Evolutionary conservation across 2,888 invertebrate genomes (phyloP).

Genomic region (Apamea crenata): DNA sequence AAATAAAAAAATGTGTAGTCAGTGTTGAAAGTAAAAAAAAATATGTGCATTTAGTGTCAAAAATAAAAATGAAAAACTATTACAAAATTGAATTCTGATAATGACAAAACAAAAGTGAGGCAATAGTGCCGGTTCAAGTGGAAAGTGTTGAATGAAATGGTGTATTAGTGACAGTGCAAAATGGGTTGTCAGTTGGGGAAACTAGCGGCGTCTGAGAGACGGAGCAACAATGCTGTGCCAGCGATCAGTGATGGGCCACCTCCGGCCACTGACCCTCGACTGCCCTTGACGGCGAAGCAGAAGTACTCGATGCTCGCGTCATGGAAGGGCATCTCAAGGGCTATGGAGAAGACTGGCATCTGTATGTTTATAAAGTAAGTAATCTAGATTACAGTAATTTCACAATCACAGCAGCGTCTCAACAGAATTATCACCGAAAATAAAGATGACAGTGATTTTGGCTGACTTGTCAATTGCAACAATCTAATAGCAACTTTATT

Average conservation of each 20-base stretch:
- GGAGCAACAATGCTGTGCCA: slow-evolving; percentile 84
- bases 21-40: slow-evolving; percentile 19
- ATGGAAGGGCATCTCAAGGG: slow-evolving; percentile 97
- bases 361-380: slow-evolving; percentile 98
- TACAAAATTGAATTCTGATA: slow-evolving; percentile 32
- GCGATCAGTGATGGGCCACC: slow-evolving; percentile 91
- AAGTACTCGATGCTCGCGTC: slow-evolving; percentile 97
- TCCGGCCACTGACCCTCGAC: slow-evolving; percentile 93
- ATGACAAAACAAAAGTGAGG: slow-evolving; percentile 47
- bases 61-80: slow-evolving; percentile 36
- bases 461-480: not conserved
- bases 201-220: slow-evolving; percentile 91
- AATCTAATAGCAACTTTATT: not conserved
- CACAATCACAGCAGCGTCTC: not conserved
- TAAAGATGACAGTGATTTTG: not conserved
- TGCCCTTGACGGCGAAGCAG: slow-evolving; percentile 96
- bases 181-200: slow-evolving; percentile 96
- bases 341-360: slow-evolving; percentile 96
- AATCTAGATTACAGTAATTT: not conserved
- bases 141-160: slow-evolving; percentile 58
- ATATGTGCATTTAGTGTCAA: slow-evolving; percentile 39
- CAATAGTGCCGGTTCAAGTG: slow-evolving; percentile 38
- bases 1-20: slow-evolving; percentile 30
- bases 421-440: not conserved
- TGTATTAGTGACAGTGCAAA: slow-evolving; percentile 62